A percentile compares a stretch with the other conserved stretches of the same genome.
These are phyloP conservation scores for Axinella damicornis DNA, from an alignment of 37 sponge, comb jelly and placozoan genomes.

Conservation along the genomic window DNA sequence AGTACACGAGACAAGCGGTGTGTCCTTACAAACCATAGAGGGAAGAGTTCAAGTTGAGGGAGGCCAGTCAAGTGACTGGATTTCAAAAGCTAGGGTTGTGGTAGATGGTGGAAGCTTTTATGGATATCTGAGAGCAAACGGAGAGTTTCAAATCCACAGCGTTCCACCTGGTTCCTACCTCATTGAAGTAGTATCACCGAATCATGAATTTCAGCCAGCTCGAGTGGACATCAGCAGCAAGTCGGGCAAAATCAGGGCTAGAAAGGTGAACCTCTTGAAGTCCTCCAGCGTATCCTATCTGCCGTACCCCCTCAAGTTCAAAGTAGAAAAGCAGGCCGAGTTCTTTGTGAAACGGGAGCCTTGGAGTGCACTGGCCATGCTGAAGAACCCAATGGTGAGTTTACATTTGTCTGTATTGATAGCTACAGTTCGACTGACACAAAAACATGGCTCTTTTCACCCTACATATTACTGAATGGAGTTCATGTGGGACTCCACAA, in stretches of 20 bases:
- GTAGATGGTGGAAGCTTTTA: conserved; percentile 77
- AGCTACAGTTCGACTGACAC: too few relatives aligned
- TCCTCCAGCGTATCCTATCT: conserved; percentile 58
- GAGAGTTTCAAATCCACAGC: conserved; percentile 71
- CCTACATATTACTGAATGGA: too few relatives aligned
- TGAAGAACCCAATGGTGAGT: conserved; percentile 92
- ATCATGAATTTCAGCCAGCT: conserved; percentile 82
- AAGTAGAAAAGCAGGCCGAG: conserved; percentile 55
- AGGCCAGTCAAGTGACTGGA: conserved; percentile 24
- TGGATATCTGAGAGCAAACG: conserved; percentile 81
- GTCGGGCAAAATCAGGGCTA: conserved; percentile 83
- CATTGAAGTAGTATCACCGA: conserved; percentile 87
- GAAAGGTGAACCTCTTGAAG: conserved; percentile 83
- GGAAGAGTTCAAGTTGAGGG: too few relatives aligned
- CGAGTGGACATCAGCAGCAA: conserved; percentile 95
- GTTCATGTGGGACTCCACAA: too few relatives aligned
- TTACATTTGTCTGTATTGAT: too few relatives aligned
- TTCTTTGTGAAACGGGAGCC: conserved; percentile 93
- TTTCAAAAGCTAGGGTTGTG: conserved; percentile 36
- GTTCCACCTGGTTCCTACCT: conserved; percentile 92
- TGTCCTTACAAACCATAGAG: too few relatives aligned
- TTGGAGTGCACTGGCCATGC: conserved; percentile 73
- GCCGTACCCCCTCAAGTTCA: conserved; percentile 88
- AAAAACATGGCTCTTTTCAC: too few relatives aligned
- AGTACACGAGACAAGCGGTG: too few relatives aligned